phyloP scores from a whole-genome alignment of 2,113 vertebrate genomes.

The Edolisoma coerulescens region DNA sequence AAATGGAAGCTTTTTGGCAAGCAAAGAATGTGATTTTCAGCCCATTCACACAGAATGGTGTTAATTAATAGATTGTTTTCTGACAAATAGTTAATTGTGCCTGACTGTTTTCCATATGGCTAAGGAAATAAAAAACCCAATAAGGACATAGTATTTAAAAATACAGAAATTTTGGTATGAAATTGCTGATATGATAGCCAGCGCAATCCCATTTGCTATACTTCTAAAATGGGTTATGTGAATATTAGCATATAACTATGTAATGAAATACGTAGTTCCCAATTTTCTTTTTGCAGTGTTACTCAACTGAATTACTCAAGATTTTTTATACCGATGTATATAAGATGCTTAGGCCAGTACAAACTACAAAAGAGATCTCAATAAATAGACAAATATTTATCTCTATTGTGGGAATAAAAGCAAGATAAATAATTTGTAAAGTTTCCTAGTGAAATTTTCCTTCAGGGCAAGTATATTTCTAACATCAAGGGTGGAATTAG shows the following conservation, averaged over 20 bases:
- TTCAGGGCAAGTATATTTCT: background rate
- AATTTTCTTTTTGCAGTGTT: background rate
- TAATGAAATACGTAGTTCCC: background rate
- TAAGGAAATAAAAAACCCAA: background rate
- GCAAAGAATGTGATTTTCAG: background rate
- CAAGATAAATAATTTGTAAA: background rate
- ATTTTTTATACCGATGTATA: background rate
- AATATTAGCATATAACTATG: background rate
- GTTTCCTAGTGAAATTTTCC: background rate
- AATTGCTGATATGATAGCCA: background rate
- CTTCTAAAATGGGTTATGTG: background rate
- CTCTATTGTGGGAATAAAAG: background rate
- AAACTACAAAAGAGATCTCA: background rate
- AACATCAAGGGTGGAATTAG: background rate
- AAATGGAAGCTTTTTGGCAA: conserved; percentile 37
- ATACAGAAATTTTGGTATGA: background rate
- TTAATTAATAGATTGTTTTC: conserved; percentile 54
- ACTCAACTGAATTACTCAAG: background rate
- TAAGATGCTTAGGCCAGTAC: background rate
- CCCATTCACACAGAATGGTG: background rate
- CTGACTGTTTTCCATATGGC: conserved; percentile 11
- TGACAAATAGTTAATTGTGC: conserved; percentile 45
- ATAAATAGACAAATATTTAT: background rate
- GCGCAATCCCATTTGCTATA: background rate
- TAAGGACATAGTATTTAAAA: background rate